Percentiles rank a stretch among this genome's conserved stretches.
Evolutionary conservation across 2,888 invertebrate genomes (phyloP).

Genomic region (Tetrapedia diversipes): DNA sequence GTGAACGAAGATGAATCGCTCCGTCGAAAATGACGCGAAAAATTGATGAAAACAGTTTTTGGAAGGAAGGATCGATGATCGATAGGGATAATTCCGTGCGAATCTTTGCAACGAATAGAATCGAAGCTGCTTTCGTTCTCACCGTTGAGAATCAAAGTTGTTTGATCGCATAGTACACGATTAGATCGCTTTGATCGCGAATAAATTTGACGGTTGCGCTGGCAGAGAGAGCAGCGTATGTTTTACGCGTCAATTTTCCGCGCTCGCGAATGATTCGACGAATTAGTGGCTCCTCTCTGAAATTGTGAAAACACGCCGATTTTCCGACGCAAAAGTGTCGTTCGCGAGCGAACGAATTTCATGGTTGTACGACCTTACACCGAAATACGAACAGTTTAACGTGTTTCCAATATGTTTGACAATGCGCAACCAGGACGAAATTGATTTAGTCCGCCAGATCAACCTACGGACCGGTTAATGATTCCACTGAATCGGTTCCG

Average conservation of each 20-base stretch:
- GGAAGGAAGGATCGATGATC: not conserved
- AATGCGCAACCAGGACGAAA: slow-evolving; percentile 4
- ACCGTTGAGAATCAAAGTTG: too few species aligned
- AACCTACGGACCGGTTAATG: not conserved
- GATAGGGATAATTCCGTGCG: not conserved
- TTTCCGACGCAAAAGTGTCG: not conserved
- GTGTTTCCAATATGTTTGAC: not conserved
- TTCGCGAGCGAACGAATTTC: slow-evolving; percentile 16
- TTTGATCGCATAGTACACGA: not conserved
- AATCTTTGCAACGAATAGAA: slow-evolving; percentile 1
- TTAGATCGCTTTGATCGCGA: not conserved
- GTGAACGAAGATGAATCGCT: slow-evolving; percentile 25
- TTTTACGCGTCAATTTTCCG: too few species aligned
- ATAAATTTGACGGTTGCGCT: too few species aligned
- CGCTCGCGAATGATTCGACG: too few species aligned
- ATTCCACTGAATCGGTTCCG: not conserved
- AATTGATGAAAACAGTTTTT: slow-evolving; percentile 2
- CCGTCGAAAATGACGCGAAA: not conserved
- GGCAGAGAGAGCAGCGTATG: too few species aligned
- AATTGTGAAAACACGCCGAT: not conserved
- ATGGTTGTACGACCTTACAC: not conserved
- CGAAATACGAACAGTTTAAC: not conserved
- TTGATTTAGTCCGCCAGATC: not conserved
- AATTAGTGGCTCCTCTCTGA: not conserved
- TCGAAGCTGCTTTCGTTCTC: not conserved